Evolutionary conservation across 2,113 vertebrate genomes (phyloP).

Genomic region (cattle (Bos taurus)): ARS-UCD2.0 NC_037348.1:47108501-47109000

Average conservation of each 20-base stretch:
- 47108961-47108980: not conserved
- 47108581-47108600: not conserved
- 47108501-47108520: not conserved
- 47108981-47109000: conserved; percentile 38
- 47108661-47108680: not conserved
- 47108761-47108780: not conserved
- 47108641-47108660: not conserved
- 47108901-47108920: not conserved
- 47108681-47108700: not conserved
- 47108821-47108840: not conserved
- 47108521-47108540: conserved; percentile 50
- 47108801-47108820: not conserved
- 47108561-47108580: not conserved
- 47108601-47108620: not conserved
- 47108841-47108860: not conserved
- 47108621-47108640: not conserved
- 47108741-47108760: not conserved
- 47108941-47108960: not conserved
- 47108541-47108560: not conserved
- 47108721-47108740: not conserved
- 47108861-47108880: not conserved
- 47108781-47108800: not conserved
- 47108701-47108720: not conserved
- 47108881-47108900: not conserved
- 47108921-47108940: conserved; percentile 22